Evolutionary conservation across 2,797 vertebrate species (phyloP).

Genomic region (Chromis chromis): DNA sequence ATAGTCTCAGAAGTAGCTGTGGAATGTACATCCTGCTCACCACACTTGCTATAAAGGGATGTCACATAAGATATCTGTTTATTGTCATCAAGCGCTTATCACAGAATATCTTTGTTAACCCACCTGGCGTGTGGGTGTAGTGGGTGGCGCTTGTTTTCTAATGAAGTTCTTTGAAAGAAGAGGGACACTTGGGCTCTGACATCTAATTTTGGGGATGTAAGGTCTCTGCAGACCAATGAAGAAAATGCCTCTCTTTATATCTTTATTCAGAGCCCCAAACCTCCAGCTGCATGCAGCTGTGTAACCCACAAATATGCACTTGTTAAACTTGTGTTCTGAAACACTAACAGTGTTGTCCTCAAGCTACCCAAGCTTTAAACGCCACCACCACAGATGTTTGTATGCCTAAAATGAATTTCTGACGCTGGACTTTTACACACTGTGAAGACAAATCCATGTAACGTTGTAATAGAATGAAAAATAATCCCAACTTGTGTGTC

Average conservation of each 20-base stretch:
- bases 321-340: constrained; percentile 46
- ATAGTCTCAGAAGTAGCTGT: constrained; percentile 16
- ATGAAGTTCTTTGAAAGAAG: constrained; percentile 17
- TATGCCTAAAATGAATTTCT: constrained; percentile 4
- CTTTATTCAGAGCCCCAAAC: constrained; percentile 20
- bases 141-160: constrained; percentile 10
- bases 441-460: background rate
- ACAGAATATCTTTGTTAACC: constrained; percentile 44
- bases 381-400: constrained; percentile 7
- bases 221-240: constrained; percentile 27
- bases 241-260: constrained; percentile 22
- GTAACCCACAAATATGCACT: constrained; percentile 33
- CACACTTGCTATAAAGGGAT: background rate
- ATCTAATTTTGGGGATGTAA: background rate
- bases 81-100: background rate
- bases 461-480: background rate
- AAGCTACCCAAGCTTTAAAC: constrained; percentile 4
- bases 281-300: constrained; percentile 46
- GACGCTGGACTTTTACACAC: background rate
- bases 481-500: background rate
- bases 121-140: constrained; percentile 16
- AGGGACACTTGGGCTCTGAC: constrained; percentile 5
- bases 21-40: constrained; percentile 37
- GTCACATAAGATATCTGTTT: constrained; percentile 13
- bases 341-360: constrained; percentile 52